Conservation (phyloP, 2,888 invertebrate genomes). For the Physocephala rufipes region DNA sequence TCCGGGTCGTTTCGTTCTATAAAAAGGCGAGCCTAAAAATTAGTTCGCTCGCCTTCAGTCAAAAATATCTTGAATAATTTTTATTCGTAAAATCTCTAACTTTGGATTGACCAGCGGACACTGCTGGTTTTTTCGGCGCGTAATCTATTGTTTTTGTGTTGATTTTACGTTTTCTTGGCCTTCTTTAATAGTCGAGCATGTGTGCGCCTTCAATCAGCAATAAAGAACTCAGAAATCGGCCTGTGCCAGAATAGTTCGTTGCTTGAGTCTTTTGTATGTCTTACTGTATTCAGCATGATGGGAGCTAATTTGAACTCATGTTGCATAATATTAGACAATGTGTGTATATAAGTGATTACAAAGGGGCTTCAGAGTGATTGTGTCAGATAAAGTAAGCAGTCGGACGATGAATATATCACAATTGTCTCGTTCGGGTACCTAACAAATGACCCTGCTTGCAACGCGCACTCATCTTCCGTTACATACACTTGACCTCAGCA, state of each 20-base stretch:
- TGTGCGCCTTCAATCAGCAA: constrained; percentile 14
- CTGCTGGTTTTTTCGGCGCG: no score
- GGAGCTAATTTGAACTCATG: no score
- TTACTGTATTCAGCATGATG: constrained; percentile 16
- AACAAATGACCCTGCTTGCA: not conserved
- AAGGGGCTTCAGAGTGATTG: not conserved
- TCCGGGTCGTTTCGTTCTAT: not conserved
- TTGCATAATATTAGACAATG: not conserved
- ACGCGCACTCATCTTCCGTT: constrained; percentile 30
- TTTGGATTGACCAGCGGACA: no score
- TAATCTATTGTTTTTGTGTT: not conserved
- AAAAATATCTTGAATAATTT: no score
- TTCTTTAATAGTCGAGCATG: constrained; percentile 7
- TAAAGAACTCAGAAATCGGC: constrained; percentile 6
- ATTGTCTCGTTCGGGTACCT: constrained; percentile 30
- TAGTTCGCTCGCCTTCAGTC: no score
- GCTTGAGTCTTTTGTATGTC: constrained; percentile 30
- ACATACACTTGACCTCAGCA: constrained; percentile 26
- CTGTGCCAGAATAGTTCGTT: constrained; percentile 24
- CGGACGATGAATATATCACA: constrained; percentile 28
- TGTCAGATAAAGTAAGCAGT: constrained; percentile 10
- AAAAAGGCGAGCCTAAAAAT: no score
- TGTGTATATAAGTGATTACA: not conserved
- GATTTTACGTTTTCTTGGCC: not conserved
- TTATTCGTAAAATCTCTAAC: no score